Base-by-base conservation (phyloP, 2,797 vertebrate genomes). In the Sandelia bainsii region DNA sequence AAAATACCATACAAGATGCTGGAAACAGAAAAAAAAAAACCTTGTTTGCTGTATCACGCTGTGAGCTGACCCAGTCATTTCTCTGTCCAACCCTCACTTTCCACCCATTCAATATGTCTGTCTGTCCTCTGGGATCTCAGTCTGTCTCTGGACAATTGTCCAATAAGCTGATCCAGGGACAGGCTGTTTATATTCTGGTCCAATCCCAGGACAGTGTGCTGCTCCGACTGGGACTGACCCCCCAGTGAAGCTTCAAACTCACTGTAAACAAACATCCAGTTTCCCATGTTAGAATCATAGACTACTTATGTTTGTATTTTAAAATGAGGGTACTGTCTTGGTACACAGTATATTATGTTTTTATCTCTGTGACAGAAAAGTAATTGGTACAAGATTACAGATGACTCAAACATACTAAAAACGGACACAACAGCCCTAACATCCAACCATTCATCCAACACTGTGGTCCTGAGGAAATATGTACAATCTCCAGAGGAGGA, bases 231-330 rank as follows among this genome's bases (percentile, higher is more conserved):
- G 64, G 75, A 45, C 66, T 19, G 42, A 56, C 27, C 75, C 40
- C 53, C 34, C 14, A 9, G 54, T 2, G 27, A 29, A 60, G 62
- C 69, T 62, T 34, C n/a, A 13, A 67, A 75, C 65, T 56, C 57
- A 44, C 65, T 53, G 50, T 87, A 89, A 89, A 89, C 83, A 89
- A 85, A 79, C 69, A 81, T 6, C 34, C 49, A 74, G 40, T 84
- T 92, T 92, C 82, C 83, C 88, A 91, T 89, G 79, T 85, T 72
- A 19, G 61, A 40, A 25, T 50, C 52, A 23, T 40, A 75, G 45
- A 45, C 16, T 4, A n/a, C 53, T 75, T 45, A 3, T 62, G 60
- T 46, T 67, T 58, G 44, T 17, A 56, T 32, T 11, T 8, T 0
- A 40, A 51, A 10, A 19, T 3, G 17, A 73, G 14, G 22, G 14